These are phyloP conservation scores for Eupleurogrammus muticus DNA, from an alignment of 2,797 vertebrate species.

Conservation along the genomic window DNA sequence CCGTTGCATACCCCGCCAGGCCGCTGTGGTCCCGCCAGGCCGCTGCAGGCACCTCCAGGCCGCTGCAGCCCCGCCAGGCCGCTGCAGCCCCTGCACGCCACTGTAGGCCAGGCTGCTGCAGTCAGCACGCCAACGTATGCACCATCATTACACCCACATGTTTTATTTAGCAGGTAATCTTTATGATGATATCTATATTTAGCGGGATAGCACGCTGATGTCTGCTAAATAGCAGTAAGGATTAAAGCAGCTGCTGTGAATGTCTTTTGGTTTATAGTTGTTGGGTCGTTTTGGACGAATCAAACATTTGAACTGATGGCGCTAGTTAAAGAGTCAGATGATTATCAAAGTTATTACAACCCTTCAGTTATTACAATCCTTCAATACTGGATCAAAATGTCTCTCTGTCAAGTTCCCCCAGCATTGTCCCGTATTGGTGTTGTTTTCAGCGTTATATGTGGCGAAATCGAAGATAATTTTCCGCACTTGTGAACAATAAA, in stretches of 20 bases:
- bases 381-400: neutral
- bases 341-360: neutral
- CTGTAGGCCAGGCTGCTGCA: too few species aligned
- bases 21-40: too few species aligned
- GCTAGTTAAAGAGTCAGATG: neutral
- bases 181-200: neutral
- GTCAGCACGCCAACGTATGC: neutral
- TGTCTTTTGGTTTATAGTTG: neutral
- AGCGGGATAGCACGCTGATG: neutral
- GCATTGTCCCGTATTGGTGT: neutral
- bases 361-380: neutral
- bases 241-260: neutral
- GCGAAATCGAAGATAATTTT: neutral
- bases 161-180: neutral
- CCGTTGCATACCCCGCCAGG: too few species aligned
- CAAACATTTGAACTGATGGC: neutral
- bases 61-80: too few species aligned
- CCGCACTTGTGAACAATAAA: too few species aligned
- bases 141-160: neutral
- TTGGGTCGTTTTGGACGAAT: too few species aligned
- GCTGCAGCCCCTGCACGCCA: too few species aligned
- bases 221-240: neutral
- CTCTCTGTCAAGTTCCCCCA: neutral
- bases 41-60: too few species aligned
- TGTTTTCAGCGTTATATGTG: neutral